phyloP scores from a whole-genome alignment of 2,113 vertebrate species.

The Toxostoma redivivum region DNA sequence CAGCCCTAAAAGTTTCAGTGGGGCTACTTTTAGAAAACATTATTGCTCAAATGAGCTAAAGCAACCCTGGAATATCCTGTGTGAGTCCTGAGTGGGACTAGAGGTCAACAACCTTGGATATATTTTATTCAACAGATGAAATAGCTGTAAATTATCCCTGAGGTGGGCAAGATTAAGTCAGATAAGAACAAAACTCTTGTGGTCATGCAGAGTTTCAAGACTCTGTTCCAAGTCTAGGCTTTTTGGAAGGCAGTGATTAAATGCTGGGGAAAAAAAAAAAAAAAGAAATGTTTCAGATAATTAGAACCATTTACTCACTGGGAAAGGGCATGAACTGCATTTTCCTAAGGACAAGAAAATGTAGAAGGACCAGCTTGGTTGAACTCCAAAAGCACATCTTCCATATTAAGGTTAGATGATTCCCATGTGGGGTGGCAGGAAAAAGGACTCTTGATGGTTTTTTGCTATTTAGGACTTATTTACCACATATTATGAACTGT shows the following conservation, averaged over 20 bases:
- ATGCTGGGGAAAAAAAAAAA: not conserved
- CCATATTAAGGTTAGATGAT: not conserved
- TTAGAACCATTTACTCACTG: conserved; percentile 19
- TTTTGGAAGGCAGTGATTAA: conserved; percentile 17
- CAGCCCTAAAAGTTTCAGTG: not conserved
- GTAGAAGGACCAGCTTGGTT: not conserved
- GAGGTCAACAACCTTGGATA: not conserved
- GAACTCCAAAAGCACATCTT: not conserved
- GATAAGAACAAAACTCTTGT: not conserved
- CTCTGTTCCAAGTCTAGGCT: not conserved
- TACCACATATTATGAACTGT: not conserved
- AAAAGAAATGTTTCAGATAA: not conserved
- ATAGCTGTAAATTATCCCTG: not conserved
- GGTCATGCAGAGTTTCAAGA: not conserved
- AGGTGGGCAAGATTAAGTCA: not conserved
- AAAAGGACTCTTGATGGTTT: not conserved
- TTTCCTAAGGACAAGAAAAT: conserved; percentile 3
- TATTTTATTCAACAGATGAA: not conserved
- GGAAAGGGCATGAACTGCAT: conserved; percentile 27
- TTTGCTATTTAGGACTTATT: not conserved
- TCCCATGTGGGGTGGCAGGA: not conserved
- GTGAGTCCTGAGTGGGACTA: not conserved
- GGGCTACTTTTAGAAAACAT: not conserved
- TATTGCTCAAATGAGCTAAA: not conserved
- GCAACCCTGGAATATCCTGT: not conserved